Percentiles rank a stretch among this genome's conserved stretches.
Evolutionary conservation across 2,888 invertebrate species (phyloP).

Genomic region (Chelonus formosanus): DNA sequence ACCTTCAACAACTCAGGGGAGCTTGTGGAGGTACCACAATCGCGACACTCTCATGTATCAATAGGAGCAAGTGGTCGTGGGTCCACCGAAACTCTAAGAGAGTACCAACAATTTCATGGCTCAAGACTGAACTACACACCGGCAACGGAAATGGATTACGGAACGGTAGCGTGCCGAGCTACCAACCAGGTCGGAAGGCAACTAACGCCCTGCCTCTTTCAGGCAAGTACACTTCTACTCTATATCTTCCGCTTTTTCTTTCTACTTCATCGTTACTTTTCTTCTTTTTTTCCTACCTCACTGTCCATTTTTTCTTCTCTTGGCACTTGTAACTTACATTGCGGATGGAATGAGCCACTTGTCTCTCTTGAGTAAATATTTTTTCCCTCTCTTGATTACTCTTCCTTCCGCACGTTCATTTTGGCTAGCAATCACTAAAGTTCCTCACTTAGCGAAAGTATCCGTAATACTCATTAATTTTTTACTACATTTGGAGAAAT

Average conservation of each 20-base stretch:
- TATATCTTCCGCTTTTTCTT: constrained; percentile 4
- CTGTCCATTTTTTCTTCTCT: constrained; percentile 10
- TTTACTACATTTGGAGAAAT: neutral
- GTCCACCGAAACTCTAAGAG: constrained; percentile 54
- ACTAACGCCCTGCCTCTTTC: constrained; percentile 85
- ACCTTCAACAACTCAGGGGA: constrained; percentile 92
- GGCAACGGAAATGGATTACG: constrained; percentile 87
- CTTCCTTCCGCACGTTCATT: constrained; percentile 8
- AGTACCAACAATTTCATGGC: constrained; percentile 65
- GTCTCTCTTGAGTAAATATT: constrained; percentile 27
- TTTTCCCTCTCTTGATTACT: constrained; percentile 14
- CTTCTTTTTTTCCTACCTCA: constrained; percentile 4
- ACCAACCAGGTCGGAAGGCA: constrained; percentile 85
- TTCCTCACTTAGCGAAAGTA: neutral
- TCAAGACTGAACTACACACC: constrained; percentile 86
- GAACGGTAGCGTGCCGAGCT: constrained; percentile 88
- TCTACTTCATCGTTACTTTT: neutral
- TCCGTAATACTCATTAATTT: neutral
- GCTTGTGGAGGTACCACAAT: constrained; percentile 78
- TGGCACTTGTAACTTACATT: constrained; percentile 30
- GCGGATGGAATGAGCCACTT: constrained; percentile 31
- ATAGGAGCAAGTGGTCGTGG: constrained; percentile 49
- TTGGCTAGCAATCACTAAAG: constrained; percentile 16
- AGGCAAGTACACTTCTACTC: constrained; percentile 66
- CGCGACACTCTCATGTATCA: constrained; percentile 65